phyloP scores from a whole-genome alignment of 1,140 invertebrate genomes.

The Tetraneura akinire region DNA sequence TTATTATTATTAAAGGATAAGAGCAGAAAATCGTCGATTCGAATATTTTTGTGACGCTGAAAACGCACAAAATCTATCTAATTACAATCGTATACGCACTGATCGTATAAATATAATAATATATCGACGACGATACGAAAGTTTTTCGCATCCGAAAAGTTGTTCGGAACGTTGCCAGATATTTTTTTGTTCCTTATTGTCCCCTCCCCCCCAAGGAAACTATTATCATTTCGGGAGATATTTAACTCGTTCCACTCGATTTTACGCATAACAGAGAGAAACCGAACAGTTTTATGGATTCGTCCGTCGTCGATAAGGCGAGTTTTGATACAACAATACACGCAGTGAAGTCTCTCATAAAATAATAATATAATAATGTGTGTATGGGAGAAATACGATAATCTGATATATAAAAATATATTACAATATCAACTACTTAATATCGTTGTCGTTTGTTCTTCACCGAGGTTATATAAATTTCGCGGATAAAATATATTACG shows the following conservation, averaged over 20 bases:
- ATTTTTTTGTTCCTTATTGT: slow-evolving; percentile 11
- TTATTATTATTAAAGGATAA: too few relatives aligned
- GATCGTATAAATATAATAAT: too few relatives aligned
- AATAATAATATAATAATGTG: too few relatives aligned
- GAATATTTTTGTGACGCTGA: too few relatives aligned
- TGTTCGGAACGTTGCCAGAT: neutral
- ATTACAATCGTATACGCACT: neutral
- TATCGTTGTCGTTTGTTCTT: neutral
- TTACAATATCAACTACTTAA: neutral
- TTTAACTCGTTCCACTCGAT: neutral
- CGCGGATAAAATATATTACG: too few relatives aligned
- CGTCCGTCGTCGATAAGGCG: neutral
- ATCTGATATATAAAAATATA: too few relatives aligned
- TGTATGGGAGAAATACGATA: too few relatives aligned
- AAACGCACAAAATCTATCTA: neutral
- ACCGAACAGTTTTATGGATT: neutral
- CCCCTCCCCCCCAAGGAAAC: neutral
- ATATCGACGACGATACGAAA: neutral
- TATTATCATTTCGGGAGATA: slow-evolving; percentile 23
- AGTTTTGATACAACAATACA: too few relatives aligned
- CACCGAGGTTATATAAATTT: too few relatives aligned
- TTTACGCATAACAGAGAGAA: too few relatives aligned
- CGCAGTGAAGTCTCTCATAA: too few relatives aligned
- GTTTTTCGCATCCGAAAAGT: neutral
- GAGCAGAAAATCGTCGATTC: neutral